A percentile compares a stretch with the other conserved stretches of the same genome.
These are phyloP conservation scores for Sesamia inferens DNA, from an alignment of 2,888 invertebrate genomes.

Conservation along the genomic window DNA sequence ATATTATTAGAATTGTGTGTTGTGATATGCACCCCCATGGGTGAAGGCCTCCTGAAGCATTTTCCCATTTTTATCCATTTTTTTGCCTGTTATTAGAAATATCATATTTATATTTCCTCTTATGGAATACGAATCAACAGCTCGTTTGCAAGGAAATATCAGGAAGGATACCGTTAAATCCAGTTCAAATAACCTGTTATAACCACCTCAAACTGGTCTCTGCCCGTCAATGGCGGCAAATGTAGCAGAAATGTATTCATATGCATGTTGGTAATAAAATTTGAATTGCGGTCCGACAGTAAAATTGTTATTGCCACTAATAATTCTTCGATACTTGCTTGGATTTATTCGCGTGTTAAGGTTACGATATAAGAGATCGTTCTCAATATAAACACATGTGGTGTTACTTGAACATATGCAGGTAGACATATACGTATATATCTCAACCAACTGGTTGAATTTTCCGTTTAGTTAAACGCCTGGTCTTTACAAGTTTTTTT, in stretches of 20 bases:
- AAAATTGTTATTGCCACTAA: conserved; percentile 44
- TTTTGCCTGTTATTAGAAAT: not conserved
- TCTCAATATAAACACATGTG: conserved; percentile 14
- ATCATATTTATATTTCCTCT: not conserved
- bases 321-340: conserved; percentile 36
- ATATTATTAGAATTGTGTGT: no score
- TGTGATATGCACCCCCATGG: no score
- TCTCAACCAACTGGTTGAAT: no score
- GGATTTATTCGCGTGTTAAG: conserved; percentile 29
- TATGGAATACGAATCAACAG: conserved; percentile 8
- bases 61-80: no score
- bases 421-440: not conserved
- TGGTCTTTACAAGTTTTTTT: no score
- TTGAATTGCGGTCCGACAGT: conserved; percentile 39
- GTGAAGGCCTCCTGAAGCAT: no score
- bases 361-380: not conserved
- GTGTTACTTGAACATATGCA: not conserved
- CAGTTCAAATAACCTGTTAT: conserved; percentile 40
- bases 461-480: no score
- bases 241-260: conserved; percentile 60
- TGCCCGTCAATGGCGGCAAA: conserved; percentile 38
- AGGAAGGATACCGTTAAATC: conserved; percentile 31
- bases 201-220: conserved; percentile 40
- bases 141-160: conserved; percentile 42
- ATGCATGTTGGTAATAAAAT: conserved; percentile 43